phyloP scores from a whole-genome alignment of 2,888 invertebrate species.

The Nematopogon swammerdamellus region DNA sequence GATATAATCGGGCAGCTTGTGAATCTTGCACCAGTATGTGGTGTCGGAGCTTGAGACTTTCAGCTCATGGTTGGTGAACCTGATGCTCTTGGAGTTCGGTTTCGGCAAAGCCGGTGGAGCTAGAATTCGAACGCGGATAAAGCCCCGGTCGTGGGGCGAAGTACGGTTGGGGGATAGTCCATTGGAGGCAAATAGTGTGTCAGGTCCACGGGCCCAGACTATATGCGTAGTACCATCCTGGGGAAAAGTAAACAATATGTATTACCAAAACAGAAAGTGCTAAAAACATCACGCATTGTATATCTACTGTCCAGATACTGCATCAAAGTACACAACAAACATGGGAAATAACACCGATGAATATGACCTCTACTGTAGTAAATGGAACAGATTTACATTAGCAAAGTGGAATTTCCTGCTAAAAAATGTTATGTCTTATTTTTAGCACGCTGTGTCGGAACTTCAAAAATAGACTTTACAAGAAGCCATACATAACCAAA shows the following conservation, averaged over 20 bases:
- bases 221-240: constrained; percentile 89
- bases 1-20: constrained; percentile 70
- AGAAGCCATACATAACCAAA: too few relatives aligned
- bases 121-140: constrained; percentile 72
- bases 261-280: not conserved
- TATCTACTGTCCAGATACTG: too few relatives aligned
- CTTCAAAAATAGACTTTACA: too few relatives aligned
- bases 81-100: constrained; percentile 53
- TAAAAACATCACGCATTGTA: too few relatives aligned
- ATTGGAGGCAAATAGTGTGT: constrained; percentile 64
- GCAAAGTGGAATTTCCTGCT: too few relatives aligned
- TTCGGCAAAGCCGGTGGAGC: constrained; percentile 34
- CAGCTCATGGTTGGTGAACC: constrained; percentile 62
- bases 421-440: too few relatives aligned
- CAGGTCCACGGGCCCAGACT: constrained; percentile 79
- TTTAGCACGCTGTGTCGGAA: too few relatives aligned
- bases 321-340: too few relatives aligned
- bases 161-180: constrained; percentile 61
- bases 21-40: constrained; percentile 95
- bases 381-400: too few relatives aligned
- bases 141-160: constrained; percentile 59
- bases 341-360: too few relatives aligned
- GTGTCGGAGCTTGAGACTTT: constrained; percentile 83
- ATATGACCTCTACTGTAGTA: too few relatives aligned
- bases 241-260: constrained; percentile 8